These are phyloP conservation scores for Salvelinus alpinus DNA, from an alignment of 2,113 vertebrate species.

Conservation along the genomic window DNA sequence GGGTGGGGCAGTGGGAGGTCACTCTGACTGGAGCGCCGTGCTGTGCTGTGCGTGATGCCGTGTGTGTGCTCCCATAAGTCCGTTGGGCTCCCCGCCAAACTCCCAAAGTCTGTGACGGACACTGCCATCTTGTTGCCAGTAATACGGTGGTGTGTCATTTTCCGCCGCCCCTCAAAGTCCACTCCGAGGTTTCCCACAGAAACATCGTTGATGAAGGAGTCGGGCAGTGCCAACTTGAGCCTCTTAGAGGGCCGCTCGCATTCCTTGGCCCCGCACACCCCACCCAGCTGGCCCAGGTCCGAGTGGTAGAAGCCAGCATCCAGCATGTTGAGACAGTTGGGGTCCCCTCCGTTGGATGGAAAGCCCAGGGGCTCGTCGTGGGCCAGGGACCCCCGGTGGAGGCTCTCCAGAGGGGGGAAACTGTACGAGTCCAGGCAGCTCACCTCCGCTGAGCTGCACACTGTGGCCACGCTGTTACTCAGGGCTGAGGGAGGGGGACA, in stretches of 20 bases:
- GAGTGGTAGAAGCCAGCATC: slow-evolving; percentile 95
- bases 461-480: slow-evolving; percentile 88
- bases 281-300: slow-evolving; percentile 81
- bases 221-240: slow-evolving; percentile 92
- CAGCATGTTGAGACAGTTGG: slow-evolving; percentile 95
- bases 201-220: slow-evolving; percentile 91
- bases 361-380: slow-evolving; percentile 89
- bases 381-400: slow-evolving; percentile 84
- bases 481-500: slow-evolving; percentile 75
- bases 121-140: slow-evolving; percentile 96
- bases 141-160: slow-evolving; percentile 84
- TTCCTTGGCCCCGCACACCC: slow-evolving; percentile 85
- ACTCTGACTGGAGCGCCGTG: slow-evolving; percentile 93
- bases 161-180: slow-evolving; percentile 90
- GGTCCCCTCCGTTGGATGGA: slow-evolving; percentile 85
- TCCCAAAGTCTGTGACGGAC: slow-evolving; percentile 94
- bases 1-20: slow-evolving; percentile 62
- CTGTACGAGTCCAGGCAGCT: slow-evolving; percentile 86
- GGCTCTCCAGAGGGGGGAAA: slow-evolving; percentile 85
- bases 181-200: slow-evolving; percentile 88
- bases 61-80: slow-evolving; percentile 85
- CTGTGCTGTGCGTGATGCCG: slow-evolving; percentile 78
- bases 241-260: slow-evolving; percentile 90
- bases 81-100: slow-evolving; percentile 87
- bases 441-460: slow-evolving; percentile 84